Percentiles rank a stretch among this genome's conserved stretches.
These are phyloP conservation scores for western clawed frog (Xenopus tropicalis) DNA, from an alignment of 2,113 vertebrate species.

Conservation along the genomic window DNA sequence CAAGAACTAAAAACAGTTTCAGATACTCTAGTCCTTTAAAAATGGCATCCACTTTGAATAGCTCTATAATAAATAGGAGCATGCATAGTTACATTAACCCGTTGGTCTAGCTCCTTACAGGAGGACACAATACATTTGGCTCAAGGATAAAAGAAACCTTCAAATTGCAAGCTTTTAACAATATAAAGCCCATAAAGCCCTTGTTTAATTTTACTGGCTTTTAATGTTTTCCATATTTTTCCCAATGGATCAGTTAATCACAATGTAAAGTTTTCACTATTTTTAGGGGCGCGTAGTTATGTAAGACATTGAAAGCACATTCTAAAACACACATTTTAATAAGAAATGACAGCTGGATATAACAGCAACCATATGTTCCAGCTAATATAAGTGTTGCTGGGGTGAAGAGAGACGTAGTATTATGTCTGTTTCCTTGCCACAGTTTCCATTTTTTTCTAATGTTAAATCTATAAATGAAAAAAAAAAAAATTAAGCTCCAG, in stretches of 20 bases:
- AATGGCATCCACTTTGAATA: no score
- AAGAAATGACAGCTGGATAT: constrained; percentile 42
- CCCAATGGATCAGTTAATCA: constrained; percentile 38
- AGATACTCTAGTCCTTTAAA: no score
- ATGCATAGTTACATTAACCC: no score
- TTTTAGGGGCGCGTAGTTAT: constrained; percentile 25
- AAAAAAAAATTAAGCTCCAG: constrained; percentile 38
- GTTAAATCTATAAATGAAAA: constrained; percentile 37
- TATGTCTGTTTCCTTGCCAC: constrained; percentile 39
- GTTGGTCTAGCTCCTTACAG: no score
- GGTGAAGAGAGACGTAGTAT: constrained; percentile 30
- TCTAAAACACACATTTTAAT: constrained; percentile 42
- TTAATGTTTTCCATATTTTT: constrained; percentile 39
- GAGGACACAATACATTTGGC: constrained; percentile 24
- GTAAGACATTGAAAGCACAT: constrained; percentile 31
- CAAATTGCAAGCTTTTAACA: constrained; percentile 16
- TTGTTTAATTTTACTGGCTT: constrained; percentile 39
- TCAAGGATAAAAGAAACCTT: constrained; percentile 18
- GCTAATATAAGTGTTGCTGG: constrained; percentile 25
- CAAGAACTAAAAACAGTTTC: no score
- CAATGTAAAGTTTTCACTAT: constrained; percentile 42
- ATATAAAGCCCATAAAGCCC: constrained; percentile 33
- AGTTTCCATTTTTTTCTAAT: constrained; percentile 25
- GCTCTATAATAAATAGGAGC: no score
- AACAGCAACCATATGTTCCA: constrained; percentile 40